phyloP scores from a whole-genome alignment of 2,113 vertebrate genomes.

The Paradisaea rubra region DNA sequence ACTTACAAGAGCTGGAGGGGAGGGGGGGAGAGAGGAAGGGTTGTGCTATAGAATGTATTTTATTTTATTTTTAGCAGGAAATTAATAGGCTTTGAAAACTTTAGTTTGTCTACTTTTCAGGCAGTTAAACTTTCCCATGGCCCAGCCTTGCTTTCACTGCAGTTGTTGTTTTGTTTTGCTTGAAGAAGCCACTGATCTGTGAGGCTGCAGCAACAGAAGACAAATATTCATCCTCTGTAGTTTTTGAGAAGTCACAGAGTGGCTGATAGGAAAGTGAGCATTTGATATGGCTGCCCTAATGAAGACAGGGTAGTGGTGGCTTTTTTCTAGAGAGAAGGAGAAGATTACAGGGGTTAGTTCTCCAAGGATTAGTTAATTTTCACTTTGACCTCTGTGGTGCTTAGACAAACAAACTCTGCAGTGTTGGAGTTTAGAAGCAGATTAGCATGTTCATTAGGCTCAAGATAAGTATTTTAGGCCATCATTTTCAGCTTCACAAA shows the following conservation, averaged over 20 bases:
- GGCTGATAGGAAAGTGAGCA: neutral
- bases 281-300: neutral
- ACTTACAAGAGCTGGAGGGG: neutral
- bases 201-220: neutral
- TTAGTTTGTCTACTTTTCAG: neutral
- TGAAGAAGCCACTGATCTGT: neutral
- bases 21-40: rapidly evolving
- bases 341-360: neutral
- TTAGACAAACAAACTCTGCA: neutral
- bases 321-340: neutral
- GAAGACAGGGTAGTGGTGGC: neutral
- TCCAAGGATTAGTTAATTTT: neutral
- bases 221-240: neutral
- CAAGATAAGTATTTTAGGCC: neutral
- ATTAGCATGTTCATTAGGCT: neutral
- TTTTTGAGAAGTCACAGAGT: neutral
- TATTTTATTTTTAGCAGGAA: neutral
- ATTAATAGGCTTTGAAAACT: neutral
- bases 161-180: neutral
- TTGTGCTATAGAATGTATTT: neutral
- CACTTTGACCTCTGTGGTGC: neutral
- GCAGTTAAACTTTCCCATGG: conserved; percentile 11
- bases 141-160: neutral
- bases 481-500: neutral
- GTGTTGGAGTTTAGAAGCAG: neutral